Evolutionary conservation across 2,888 invertebrate species (phyloP), one percentile per base, ranked within the genome.

Genomic region (Thereva unica): DNA sequence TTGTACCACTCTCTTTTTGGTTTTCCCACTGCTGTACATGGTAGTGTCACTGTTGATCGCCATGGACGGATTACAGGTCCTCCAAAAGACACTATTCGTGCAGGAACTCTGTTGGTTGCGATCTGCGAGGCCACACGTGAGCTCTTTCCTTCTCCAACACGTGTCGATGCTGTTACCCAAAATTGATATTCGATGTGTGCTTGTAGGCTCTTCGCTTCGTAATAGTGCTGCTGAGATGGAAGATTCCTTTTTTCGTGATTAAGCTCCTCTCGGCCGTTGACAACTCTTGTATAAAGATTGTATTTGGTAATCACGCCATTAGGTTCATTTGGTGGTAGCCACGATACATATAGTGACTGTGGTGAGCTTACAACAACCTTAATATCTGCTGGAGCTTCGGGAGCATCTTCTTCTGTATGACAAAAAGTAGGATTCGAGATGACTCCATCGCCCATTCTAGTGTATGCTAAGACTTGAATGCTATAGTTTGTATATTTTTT

Each of bases 401-500:
- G 92, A 54, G 89, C 92, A 80, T 92, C 92, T 82, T 92, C 91
- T 73, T 89, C 88, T 2, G 92, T 92, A 74, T 86, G 86, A 74
- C 92, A 90, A 76, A 85, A 89, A 42, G 87, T 83, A 0, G 89
- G 85, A 69, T 84, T 81, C 42, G 90, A 88, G 67, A 87, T 79
- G 4, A 86, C 84, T 2, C 92, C 92, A 75, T 91, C 91, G 0
- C 92, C 92, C 74, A 90, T 87, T 76, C 90, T 84, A 0, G 92
- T 92, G 77, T 85, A 90, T 0, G 92, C 91, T 74, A 91, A 76
- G 7, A 92, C 89, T 80, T 91, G 90, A 68, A 92, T 84, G 76
- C 90, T 91, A 79, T 92, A 92, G 80, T 92, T 93, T 41, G 91
- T 89, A 78, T 85, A 92, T 75, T 89, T 90, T 74, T 88, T 84